Base-by-base conservation (phyloP, 2,888 invertebrate species). In the Drosophila meridionalis region DNA sequence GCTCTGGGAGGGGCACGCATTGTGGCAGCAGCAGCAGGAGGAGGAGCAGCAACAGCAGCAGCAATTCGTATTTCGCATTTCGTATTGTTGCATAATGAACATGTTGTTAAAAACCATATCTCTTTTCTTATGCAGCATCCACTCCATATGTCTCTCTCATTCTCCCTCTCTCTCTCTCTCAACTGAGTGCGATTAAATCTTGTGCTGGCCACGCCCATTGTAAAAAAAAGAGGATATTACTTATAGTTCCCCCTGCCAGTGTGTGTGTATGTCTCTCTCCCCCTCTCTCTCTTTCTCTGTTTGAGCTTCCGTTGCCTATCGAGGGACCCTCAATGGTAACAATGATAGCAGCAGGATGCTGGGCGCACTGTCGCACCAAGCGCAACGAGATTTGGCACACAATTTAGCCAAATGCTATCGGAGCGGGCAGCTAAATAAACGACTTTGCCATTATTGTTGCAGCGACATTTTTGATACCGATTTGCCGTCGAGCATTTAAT, bases 151-250 rank as follows among this genome's bases (percentile, higher is more conserved):
- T 12, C 3, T 47, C 28, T 47, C 42, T 38, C 73, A 59, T 55
- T 3, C 6, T 28, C 7, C 34, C 9, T 20, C 11, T 20, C n/a
- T n/a, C 50, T 4, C 9, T 5, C 42, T 42, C 71, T 61, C 58
- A 55, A 50, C 42, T 56, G 56, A 56, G 30, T 67, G 73, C 83
- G 89, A 87, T 87, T 89, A 77, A 89, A 87, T 86, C 76, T 82
- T 67, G 58, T 73, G 53, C 68, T 67, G 64, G 71, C 59, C 76
- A 63, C 71, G 73, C 67, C 78, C 72, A 36, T 48, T 56, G 53
- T 69, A 65, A 42, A 30, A 38, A 26, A 38, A 14, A 48, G 68
- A 83, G 80, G 78, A 83, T 85, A 85, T 85, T 80, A 78, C 76
- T 64, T 71, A 56, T 59, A 61, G 52, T 45, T 52, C 55, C 42